Base-by-base conservation (phyloP, 2,797 vertebrate genomes). In the Spea hammondii region DNA sequence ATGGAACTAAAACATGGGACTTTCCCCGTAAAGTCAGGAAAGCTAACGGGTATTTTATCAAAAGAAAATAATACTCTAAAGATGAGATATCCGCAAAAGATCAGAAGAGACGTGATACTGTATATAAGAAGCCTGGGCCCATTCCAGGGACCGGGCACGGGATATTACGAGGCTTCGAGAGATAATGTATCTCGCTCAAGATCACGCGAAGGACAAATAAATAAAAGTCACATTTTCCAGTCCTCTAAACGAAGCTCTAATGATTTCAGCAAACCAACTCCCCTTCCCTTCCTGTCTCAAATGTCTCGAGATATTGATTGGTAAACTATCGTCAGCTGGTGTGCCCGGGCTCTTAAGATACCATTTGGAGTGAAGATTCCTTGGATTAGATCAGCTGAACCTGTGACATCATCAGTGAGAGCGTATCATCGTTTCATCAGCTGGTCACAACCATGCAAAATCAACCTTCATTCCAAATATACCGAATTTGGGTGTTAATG, bases 161-260 rank as follows among this genome's bases (percentile, higher is more conserved):
- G 12, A 68, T 45, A 55, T 51, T 14, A 14, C 8, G 9, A 77
- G 48, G 60, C 74, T 69, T 74, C 48, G 9, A 55, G 65, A 70
- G 74, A 82, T 77, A 77, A 71, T 82, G 70, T 73, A 57, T 77
- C 79, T 53, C 55, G 32, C 70, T 64, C 79, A 82, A 73, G 74
- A 77, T 72, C 79, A 82, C 48, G 65, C 73, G 64, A 71, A 82
- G 79, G 79, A 76, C 79, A 73, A 66, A 73, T 69, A 68, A 17
- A 77, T 67, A 82, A 82, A 82, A 77, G 79, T 77, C 74, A 73
- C 17, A 60, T 76, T 71, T 82, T 82, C 79, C 64, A 77, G 54
- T 69, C 65, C 70, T 82, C 74, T 73, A 73, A 69, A 77, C 74
- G 64, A 69, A 82, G 65, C 69, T 69, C 53, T 82, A 82, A 82